phyloP scores from a whole-genome alignment of 2,888 invertebrate species.

The Rhagophthalmus giganteus region DNA sequence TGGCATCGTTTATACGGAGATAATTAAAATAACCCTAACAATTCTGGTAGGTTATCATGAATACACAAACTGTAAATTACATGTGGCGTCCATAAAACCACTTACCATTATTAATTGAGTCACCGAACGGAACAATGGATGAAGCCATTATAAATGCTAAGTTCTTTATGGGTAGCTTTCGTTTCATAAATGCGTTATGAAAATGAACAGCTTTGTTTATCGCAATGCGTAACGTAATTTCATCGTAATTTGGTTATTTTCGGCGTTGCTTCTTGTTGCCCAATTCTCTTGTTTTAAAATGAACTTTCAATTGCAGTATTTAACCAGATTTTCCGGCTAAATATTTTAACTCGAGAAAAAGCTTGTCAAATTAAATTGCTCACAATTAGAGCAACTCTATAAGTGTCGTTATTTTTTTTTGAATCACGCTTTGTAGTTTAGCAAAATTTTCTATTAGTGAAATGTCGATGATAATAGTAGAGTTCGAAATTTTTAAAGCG shows the following conservation, averaged over 20 bases:
- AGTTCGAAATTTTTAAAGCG: too few species aligned
- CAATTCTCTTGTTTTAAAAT: too few species aligned
- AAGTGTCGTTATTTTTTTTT: too few species aligned
- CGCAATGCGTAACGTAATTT: neutral
- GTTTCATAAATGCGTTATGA: neutral
- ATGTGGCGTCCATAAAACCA: neutral
- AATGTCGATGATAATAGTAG: too few species aligned
- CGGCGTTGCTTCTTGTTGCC: too few species aligned
- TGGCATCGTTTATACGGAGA: neutral
- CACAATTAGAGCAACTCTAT: too few species aligned
- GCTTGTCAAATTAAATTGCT: too few species aligned
- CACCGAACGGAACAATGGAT: neutral
- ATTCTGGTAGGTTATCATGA: slow-evolving; percentile 2
- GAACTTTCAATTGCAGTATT: too few species aligned
- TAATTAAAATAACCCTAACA: slow-evolving; percentile 1
- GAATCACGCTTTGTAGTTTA: too few species aligned
- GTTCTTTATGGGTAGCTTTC: neutral
- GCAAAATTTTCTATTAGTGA: too few species aligned
- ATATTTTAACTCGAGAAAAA: too few species aligned
- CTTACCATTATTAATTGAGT: slow-evolving; percentile 4
- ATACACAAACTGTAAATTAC: slow-evolving; percentile 6
- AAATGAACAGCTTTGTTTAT: neutral
- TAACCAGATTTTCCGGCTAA: too few species aligned
- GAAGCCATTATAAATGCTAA: neutral
- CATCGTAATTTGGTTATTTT: neutral